phyloP scores from a whole-genome alignment of 1,140 invertebrate genomes.

The Whitmania pigra region DNA sequence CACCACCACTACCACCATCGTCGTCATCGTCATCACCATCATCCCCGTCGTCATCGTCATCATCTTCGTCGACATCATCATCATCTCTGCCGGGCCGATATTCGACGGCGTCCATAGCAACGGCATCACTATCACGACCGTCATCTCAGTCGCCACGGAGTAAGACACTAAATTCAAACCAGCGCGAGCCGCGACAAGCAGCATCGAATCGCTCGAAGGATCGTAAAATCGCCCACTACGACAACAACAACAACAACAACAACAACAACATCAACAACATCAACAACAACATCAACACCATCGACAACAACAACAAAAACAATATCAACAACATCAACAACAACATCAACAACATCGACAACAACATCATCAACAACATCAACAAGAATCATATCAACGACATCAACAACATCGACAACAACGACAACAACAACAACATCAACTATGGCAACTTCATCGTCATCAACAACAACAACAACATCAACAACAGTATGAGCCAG shows the following conservation, averaged over 20 bases:
- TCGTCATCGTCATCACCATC: too few species aligned
- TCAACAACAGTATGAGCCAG: background rate
- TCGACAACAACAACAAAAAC: background rate
- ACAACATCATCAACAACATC: background rate
- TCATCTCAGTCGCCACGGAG: too few species aligned
- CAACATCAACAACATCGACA: constrained; percentile 2
- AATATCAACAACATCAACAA: background rate
- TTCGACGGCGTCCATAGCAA: too few species aligned
- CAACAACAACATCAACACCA: background rate
- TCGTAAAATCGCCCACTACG: background rate
- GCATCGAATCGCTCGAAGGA: too few species aligned
- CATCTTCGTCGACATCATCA: too few species aligned
- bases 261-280: background rate
- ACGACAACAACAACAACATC: background rate
- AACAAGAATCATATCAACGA: too few species aligned
- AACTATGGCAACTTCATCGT: background rate
- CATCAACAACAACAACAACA: background rate
- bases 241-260: background rate
- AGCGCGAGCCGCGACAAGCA: too few species aligned
- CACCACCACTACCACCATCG: too few species aligned
- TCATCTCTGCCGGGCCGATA: too few species aligned
- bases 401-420: background rate
- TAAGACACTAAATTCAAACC: too few species aligned
- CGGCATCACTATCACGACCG: too few species aligned
- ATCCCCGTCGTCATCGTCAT: too few species aligned